Evolutionary conservation across 2,888 invertebrate species (phyloP), one percentile per base, ranked within the genome.

Genomic region (Drosophila sordidapex): DNA sequence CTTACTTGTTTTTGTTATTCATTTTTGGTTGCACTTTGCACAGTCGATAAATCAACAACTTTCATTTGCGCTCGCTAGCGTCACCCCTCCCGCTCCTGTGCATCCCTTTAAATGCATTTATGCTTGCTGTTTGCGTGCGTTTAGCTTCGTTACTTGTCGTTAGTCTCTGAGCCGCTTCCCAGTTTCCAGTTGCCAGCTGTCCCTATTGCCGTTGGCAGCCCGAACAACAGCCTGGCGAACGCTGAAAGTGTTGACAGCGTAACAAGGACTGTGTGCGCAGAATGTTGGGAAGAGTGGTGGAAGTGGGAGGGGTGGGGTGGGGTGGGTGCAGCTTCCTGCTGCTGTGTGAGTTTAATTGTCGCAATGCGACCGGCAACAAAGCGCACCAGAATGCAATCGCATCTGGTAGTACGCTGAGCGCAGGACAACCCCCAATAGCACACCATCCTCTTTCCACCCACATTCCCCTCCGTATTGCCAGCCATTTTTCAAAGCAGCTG

Each of bases 131-230:
- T 83, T 81, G 83, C 84, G 77, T 77, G 81, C 81, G 82, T 89
- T 89, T 83, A 75, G 89, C 84, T 87, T 87, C 84, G 87, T 81
- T 89, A 89, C 84, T 78, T 79, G 82, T 78, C 77, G 77, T 82
- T 74, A 70, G 82, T 73, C 62, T 67, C 76, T 70, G 70, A 70
- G 81, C 66, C 59, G 66, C 74, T 71, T 69, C 62, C 83, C 65
- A 31, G 51, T 46, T 54, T 58, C 58, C 60, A 56, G 67, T 40
- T 65, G 63, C 66, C 75, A 73, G 68, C 57, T 73, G 75, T 75
- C 75, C 75, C 76, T 68, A 60, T 73, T 73, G 68, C 75, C 76
- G 70, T 64, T 75, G 71, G 77, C 71, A 76, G 60, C 35, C 51
- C 25, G 59, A 71, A 53, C 70, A 70, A 65, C 57, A 53, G 25